Evolutionary conservation across 1,140 invertebrate species (phyloP), one percentile per base, ranked within the genome.

Genomic region (Cyclina sinensis): DNA sequence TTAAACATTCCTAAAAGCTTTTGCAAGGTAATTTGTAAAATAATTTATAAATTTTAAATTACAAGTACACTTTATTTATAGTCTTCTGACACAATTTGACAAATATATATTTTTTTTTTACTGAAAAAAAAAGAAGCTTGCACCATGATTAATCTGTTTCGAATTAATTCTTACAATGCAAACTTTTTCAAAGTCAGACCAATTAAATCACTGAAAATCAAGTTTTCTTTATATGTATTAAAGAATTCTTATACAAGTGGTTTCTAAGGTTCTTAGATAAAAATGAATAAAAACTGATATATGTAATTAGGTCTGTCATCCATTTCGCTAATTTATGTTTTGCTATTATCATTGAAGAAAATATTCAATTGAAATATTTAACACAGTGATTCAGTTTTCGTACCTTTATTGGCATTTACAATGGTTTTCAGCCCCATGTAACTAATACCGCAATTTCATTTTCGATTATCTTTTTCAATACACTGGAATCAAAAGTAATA

Each of bases 381-480:
- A 62, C n/a, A 27, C n/a, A n/a, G 57, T 27, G 5, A 27, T 62
- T 62, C 57, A 62, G 18, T 27, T 62, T 62, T 62, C 24, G 14
- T 62, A 62, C 24, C 9, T 27, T 62, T n/a, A 7, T 27, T 4
- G 24, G 24, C n/a, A 14, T 27, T 62, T 27, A 62, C 57, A 62
- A 62, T 4, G 14, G 57, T 24, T 62, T 18, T 4, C 1, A 24
- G 57, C 57, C 57, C 27, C 24, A 24, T 62, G 57, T n/a, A 62
- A 62, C 24, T 18, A 62, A 62, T 62, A 62, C 27, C n/a, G 24
- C 57, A 62, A 62, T 62, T 62, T 62, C n/a, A 27, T 62, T 27
- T 62, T 62, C 24, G 14, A 43, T 27, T 62, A 62, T 24, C 9
- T 27, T 11, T 62, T 11, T 11, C 51, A 54, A 43, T 43, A 43